These are phyloP conservation scores for Triops longicaudatus DNA, from an alignment of 1,140 invertebrate species.

Conservation along the genomic window DNA sequence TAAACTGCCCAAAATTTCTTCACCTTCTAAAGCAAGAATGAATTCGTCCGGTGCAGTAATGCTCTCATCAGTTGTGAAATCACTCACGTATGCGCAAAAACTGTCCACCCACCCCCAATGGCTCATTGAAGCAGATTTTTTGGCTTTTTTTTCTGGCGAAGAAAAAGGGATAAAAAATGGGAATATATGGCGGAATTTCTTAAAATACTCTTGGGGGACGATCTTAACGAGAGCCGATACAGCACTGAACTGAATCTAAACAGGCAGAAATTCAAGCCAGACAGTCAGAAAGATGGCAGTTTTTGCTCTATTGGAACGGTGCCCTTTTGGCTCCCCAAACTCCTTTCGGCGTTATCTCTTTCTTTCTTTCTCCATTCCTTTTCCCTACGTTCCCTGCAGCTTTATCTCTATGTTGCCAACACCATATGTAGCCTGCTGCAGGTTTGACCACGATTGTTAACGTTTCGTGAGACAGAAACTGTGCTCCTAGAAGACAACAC, in stretches of 20 bases:
- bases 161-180: no score
- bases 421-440: slow-evolving; percentile 7
- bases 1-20: background rate
- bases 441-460: background rate
- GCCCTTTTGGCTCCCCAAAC: background rate
- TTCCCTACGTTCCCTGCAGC: background rate
- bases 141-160: no score
- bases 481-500: background rate
- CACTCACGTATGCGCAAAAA: background rate
- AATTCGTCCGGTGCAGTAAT: background rate
- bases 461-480: background rate
- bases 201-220: background rate
- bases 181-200: no score
- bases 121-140: slow-evolving; percentile 1
- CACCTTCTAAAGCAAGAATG: background rate
- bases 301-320: slow-evolving; percentile 7
- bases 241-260: background rate
- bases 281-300: background rate
- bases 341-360: no score
- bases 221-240: background rate
- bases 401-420: slow-evolving; percentile 5
- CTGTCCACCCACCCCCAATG: background rate
- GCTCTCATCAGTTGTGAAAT: background rate
- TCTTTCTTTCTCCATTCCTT: background rate
- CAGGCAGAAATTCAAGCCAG: slow-evolving; percentile 8